These are phyloP conservation scores for Chaunax sp. DNA, from an alignment of 2,797 vertebrate genomes.

Conservation along the genomic window DNA sequence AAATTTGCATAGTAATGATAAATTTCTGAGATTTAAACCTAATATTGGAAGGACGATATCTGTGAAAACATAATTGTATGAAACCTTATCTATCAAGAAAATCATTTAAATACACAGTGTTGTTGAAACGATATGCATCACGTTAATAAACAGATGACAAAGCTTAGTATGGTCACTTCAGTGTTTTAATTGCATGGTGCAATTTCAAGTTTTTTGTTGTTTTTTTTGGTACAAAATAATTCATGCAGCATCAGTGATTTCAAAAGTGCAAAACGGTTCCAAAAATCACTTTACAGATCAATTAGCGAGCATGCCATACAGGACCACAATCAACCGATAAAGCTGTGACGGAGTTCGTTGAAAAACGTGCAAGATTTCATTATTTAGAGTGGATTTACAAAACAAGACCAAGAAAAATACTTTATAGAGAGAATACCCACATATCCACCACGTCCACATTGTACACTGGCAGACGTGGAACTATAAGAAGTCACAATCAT, in stretches of 20 bases:
- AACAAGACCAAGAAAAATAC: conserved; percentile 64
- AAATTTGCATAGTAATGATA: not conserved
- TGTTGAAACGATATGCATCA: not conserved
- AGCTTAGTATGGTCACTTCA: conserved; percentile 51
- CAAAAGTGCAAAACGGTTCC: conserved; percentile 82
- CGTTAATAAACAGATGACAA: conserved; percentile 51
- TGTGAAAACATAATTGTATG: not conserved
- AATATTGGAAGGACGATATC: not conserved
- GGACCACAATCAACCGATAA: conserved; percentile 66
- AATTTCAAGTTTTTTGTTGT: conserved; percentile 62
- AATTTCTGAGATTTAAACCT: not conserved
- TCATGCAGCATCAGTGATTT: conserved; percentile 83
- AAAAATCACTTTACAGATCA: conserved; percentile 71
- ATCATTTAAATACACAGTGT: not conserved
- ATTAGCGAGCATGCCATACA: conserved; percentile 78
- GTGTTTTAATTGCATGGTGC: conserved; percentile 77
- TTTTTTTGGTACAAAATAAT: conserved; percentile 78
- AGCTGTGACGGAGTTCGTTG: conserved; percentile 53
- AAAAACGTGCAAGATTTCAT: conserved; percentile 73
- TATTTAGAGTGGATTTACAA: conserved; percentile 35
- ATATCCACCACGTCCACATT: conserved; percentile 59
- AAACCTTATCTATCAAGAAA: not conserved
- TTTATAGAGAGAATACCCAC: conserved; percentile 54
- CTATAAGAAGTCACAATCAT: conserved; percentile 68
- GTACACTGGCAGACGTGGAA: conserved; percentile 57